Evolutionary conservation across 2,797 vertebrate species (phyloP).

Genomic region (Oophaga sylvatica): DNA sequence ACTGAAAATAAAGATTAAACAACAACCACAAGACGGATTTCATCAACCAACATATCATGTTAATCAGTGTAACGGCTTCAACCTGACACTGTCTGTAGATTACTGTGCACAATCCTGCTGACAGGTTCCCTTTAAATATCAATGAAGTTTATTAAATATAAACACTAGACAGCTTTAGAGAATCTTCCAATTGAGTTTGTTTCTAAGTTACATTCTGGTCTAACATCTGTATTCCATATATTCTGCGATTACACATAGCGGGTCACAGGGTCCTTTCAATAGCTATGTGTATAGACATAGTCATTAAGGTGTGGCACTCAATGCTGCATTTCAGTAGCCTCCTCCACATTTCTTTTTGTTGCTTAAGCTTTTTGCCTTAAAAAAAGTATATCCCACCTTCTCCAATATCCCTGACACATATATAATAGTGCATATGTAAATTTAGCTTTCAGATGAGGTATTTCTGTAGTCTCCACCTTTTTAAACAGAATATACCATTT

Average conservation of each 20-base stretch:
- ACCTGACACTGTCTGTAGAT: too few species aligned
- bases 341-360: background rate
- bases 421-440: background rate
- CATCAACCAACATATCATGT: too few species aligned
- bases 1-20: too few species aligned
- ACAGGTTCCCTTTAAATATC: too few species aligned
- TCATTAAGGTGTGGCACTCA: conserved; percentile 6
- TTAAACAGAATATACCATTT: too few species aligned
- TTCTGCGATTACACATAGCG: too few species aligned
- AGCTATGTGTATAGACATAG: background rate
- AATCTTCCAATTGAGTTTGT: background rate
- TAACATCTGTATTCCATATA: too few species aligned
- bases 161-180: background rate
- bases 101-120: too few species aligned
- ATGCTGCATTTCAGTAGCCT: background rate
- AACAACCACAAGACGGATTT: too few species aligned
- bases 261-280: conserved; percentile 6
- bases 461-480: background rate
- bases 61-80: too few species aligned
- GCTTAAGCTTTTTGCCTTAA: background rate
- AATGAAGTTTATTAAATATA: background rate
- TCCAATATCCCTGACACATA: background rate
- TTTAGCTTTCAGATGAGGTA: background rate
- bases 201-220: too few species aligned
- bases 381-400: background rate